Conservation (phyloP, 2,113 vertebrate genomes). For the Neodon shergylaensis region DNA sequence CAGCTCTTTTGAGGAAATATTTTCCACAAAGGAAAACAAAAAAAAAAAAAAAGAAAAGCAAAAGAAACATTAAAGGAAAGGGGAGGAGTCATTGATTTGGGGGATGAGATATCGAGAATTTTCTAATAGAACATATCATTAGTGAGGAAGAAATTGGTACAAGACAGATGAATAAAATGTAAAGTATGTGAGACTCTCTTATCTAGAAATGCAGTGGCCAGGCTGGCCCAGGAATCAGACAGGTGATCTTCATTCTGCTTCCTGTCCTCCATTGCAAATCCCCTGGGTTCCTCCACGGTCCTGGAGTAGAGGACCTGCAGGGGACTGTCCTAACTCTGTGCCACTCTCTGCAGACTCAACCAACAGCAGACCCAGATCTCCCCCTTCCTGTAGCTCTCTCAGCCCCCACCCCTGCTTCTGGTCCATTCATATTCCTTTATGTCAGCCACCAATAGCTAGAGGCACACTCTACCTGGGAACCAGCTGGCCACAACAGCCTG, state of each 20-base stretch:
- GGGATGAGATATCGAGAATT: background rate
- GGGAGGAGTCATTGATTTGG: background rate
- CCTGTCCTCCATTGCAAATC: background rate
- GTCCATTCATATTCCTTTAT: background rate
- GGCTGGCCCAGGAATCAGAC: background rate
- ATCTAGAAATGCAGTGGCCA: too few species aligned
- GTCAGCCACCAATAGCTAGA: background rate
- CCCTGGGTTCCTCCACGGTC: too few species aligned
- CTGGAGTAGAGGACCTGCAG: background rate
- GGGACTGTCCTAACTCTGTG: background rate
- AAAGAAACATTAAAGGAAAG: background rate
- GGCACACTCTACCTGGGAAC: background rate
- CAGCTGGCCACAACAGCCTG: background rate
- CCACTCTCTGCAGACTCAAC: background rate
- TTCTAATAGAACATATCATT: background rate
- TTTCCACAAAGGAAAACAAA: slow-evolving; percentile 31
- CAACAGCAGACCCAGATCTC: background rate
- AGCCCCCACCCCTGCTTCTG: background rate
- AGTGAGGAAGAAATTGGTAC: background rate
- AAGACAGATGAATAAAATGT: background rate
- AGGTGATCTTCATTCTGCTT: background rate
- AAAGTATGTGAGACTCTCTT: background rate
- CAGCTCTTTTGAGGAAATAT: background rate
- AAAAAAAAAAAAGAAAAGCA: background rate
- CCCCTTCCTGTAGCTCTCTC: background rate